Base-by-base conservation (phyloP, 2,888 invertebrate genomes). In the Apotomis betuletana region DNA sequence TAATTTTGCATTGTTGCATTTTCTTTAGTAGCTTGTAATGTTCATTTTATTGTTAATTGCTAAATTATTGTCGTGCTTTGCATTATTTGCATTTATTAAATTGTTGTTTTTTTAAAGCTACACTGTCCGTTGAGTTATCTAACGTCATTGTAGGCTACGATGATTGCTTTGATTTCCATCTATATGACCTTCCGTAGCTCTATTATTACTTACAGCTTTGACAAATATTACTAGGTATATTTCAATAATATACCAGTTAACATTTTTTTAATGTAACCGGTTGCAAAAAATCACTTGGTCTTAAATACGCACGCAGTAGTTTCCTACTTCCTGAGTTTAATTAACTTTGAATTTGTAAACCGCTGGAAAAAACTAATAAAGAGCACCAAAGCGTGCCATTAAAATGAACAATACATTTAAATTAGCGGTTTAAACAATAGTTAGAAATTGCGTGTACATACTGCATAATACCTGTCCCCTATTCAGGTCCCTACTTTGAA, bases 401-500 rank as follows among this genome's bases (percentile, higher is more conserved):
- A 61, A 36, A 51, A 41, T 0, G 62, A 57, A 62, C 57, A 69
- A 62, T 58, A 41, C 27, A 27, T 57, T 49, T 67, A 67, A 67
- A 67, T 62, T 62, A 12, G 49, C 57, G 46, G 61, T 58, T 71
- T 62, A 67, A 57, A 71, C 68, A 61, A 73, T 61, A 15, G 59
- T 38, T 60, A 55, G 49, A 44, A 44, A 57, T 67, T 52, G 67
- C 71, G 61, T 67, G 61, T 12, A 55, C 46, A 38, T 13, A 5
- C 41, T 41, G 41, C 46, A 27, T 27, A 27, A 27, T 27, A 27
- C 13, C 9, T 49, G 60, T 52, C 38, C 71, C 67, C 54, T 41
- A 54, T 57, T 67, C 15, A n/a, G 2, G 9, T 71, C 89, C 88
- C 89, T 71, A 79, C 27, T 79, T 79, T 85, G 83, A 89, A 80